Base-by-base conservation (phyloP, 1,140 invertebrate genomes). In the Centruroides sculpturatus region DNA sequence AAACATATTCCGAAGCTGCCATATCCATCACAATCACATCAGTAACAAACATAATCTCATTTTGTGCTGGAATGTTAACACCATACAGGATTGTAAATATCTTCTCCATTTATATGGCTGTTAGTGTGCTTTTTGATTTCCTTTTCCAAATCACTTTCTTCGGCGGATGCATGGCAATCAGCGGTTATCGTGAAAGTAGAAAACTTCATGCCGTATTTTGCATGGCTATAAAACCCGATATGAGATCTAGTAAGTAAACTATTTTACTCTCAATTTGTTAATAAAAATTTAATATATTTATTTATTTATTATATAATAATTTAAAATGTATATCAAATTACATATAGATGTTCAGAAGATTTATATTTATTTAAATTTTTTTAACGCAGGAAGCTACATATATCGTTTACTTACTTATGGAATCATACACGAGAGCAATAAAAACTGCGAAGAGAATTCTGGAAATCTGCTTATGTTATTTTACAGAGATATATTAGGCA, bases 11-110 rank as follows among this genome's bases (percentile, higher is more conserved):
- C 55, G 89, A 94, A 72, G 92, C 93, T n/a, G 93, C 92, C 0
- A 92, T 97, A 11, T 97, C 93, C 3, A 95, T 98, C 60, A 97
- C 93, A 36, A 96, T 98, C 64, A 98, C 95, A 2, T 96, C 93
- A 0, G 77, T 98, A n/a, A 98, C 94, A 0, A 92, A 98, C 73
- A 88, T 96, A 78, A 83, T 97, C 62, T 93, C 90, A 23, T 96
- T 98, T 75, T 90, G 86, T 73, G 94, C 98, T 58, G 94, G 94
- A n/a, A 89, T 94, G 64, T 84, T 92, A 67, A 93, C 89, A 54
- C 89, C 91, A 4, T 97, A 96, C 69, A 91, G 90, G 35, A 90
- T 87, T 10, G 89, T 98, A 4, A 84, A 88, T 70, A 95, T 96
- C 67, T 98, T 98, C 75, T 97, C 92, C 76, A 86, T 92, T 66